Conservation (phyloP, 2,113 vertebrate species). For the Neolamprologus devosi region DNA sequence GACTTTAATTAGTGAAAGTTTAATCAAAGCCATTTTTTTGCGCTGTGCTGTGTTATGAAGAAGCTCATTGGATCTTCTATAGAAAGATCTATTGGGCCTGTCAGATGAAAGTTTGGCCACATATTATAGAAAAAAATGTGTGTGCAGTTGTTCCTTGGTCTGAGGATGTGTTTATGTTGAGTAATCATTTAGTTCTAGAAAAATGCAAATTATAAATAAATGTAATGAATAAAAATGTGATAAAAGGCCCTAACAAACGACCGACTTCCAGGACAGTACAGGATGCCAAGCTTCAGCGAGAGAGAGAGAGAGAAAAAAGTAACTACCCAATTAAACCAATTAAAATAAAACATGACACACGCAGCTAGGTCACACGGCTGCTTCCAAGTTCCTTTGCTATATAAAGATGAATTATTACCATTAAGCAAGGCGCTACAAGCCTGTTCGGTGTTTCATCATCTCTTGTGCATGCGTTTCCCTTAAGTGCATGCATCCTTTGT, state of each 20-base stretch:
- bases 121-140: neutral
- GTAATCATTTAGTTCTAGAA: neutral
- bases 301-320: neutral
- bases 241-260: neutral
- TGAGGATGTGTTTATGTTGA: neutral
- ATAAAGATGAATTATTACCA: slow-evolving; percentile 33
- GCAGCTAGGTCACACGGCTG: slow-evolving; percentile 1
- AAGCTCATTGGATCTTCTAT: slow-evolving; percentile 57
- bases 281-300: neutral
- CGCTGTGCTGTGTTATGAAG: slow-evolving; percentile 60
- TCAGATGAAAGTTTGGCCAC: neutral
- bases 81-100: slow-evolving; percentile 18
- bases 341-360: slow-evolving; percentile 34
- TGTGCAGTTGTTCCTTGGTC: neutral
- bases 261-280: neutral
- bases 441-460: neutral
- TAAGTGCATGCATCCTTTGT: neutral
- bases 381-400: slow-evolving; percentile 26
- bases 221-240: neutral
- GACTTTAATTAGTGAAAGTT: slow-evolving; percentile 93
- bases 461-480: neutral
- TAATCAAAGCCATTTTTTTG: slow-evolving; percentile 80
- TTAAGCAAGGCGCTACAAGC: neutral
- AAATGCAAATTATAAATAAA: neutral
- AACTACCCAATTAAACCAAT: slow-evolving; percentile 43